Percentiles rank a stretch among this genome's conserved stretches.
Conservation (phyloP, 2,888 invertebrate genomes). For the Bedellia somnulentella region DNA sequence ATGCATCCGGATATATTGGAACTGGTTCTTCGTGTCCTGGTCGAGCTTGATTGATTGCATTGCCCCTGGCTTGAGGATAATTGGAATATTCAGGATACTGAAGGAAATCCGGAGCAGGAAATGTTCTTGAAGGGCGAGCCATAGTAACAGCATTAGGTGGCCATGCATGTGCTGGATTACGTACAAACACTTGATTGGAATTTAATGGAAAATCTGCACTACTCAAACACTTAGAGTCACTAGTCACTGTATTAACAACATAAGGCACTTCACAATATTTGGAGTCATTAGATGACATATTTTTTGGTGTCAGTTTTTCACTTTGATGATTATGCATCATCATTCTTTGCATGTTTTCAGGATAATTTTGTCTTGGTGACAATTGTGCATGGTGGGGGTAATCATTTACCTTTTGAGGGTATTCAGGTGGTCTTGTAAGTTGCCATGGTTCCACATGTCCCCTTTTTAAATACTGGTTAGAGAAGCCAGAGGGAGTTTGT, state of each 20-base stretch:
- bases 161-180: conserved; percentile 30
- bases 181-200: conserved; percentile 23
- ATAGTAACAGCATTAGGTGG: conserved; percentile 26
- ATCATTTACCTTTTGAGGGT: conserved; percentile 37
- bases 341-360: conserved; percentile 54
- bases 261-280: conserved; percentile 58
- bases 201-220: conserved; percentile 32
- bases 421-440: conserved; percentile 30
- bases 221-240: conserved; percentile 38
- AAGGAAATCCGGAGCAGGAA: conserved; percentile 34
- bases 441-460: conserved; percentile 31
- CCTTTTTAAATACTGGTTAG: conserved; percentile 33
- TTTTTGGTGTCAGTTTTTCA: conserved; percentile 29
- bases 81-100: conserved; percentile 39
- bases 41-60: conserved; percentile 16
- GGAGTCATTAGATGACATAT: conserved; percentile 28
- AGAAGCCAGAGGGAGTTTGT: conserved; percentile 25
- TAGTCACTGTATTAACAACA: conserved; percentile 30
- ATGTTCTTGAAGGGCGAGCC: conserved; percentile 26
- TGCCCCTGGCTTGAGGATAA: too few species aligned
- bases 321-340: conserved; percentile 29
- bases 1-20: conserved; percentile 32
- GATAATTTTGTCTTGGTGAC: conserved; percentile 57
- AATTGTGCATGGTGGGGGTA: conserved; percentile 33
- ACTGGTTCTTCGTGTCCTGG: conserved; percentile 29